Evolutionary conservation across 2,797 vertebrate genomes (phyloP).

Genomic region (Pangasius sanitwongsei): DNA sequence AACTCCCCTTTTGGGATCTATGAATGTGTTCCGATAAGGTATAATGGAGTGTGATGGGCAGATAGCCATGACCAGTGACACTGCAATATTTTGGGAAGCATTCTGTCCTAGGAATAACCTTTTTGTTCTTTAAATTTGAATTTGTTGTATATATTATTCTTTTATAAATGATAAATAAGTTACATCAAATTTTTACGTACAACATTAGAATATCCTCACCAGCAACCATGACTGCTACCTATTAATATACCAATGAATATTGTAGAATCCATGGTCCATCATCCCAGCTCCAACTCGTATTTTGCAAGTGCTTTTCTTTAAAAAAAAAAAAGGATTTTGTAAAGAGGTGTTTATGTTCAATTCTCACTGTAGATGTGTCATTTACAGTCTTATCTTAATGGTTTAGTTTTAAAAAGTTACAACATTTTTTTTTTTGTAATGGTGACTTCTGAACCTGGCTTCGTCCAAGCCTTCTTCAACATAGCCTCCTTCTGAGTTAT

Average conservation of each 20-base stretch:
- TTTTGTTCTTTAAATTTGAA: conserved; percentile 9
- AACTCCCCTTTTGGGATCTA: conserved; percentile 55
- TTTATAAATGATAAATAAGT: conserved; percentile 82
- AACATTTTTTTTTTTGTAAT: not conserved
- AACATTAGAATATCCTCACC: conserved; percentile 72
- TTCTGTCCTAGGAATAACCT: not conserved
- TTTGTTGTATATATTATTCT: conserved; percentile 23
- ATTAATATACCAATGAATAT: conserved; percentile 9
- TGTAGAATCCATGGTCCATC: not conserved
- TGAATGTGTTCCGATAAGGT: conserved; percentile 53
- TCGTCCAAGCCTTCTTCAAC: conserved; percentile 41
- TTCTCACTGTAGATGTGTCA: not conserved
- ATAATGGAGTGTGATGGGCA: conserved; percentile 51
- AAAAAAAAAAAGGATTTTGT: not conserved
- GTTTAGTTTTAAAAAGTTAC: not conserved
- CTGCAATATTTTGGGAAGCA: conserved; percentile 1
- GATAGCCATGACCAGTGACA: conserved; percentile 9
- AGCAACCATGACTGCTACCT: conserved; percentile 59
- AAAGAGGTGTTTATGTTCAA: not conserved
- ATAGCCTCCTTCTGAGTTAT: conserved; percentile 42
- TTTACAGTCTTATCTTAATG: not conserved
- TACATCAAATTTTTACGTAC: conserved; percentile 80
- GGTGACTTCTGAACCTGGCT: not conserved
- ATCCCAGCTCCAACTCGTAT: conserved; percentile 22
- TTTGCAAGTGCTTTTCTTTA: conserved; percentile 44